Evolutionary conservation across 1,140 invertebrate genomes (phyloP), one percentile per base, ranked within the genome.

Genomic region (Danaus plexippus): DNA sequence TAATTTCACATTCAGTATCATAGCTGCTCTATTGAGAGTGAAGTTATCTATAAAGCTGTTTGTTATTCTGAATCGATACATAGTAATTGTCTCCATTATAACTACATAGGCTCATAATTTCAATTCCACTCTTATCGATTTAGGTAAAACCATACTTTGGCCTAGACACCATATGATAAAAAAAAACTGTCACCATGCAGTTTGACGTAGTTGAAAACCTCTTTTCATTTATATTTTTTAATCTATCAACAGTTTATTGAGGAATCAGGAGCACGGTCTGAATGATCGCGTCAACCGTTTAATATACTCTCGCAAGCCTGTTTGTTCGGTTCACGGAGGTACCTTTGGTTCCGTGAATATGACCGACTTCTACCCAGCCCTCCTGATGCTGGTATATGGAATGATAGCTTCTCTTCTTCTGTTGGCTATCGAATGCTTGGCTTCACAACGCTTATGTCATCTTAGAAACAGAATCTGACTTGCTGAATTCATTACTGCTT

Each of bases 241-340:
- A 12, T 8, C 15, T 10, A 67, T 59, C 47, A 49, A 9, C 71
- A 92, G 90, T 40, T 78, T 89, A 42, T 67, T 87, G 42, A 79
- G 86, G 64, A 73, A 91, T n/a, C 73, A 79, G 46, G 91, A 92
- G 66, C 88, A 85, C 12, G 91, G 91, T 9, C 63, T 92, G 1
- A 88, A 89, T 58, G 63, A 71, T 40, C 80, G 90, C 10, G 89
- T 88, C 54, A 87, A 89, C 40, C 71, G 68, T 18, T 64, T 87
- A 43, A 73, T 90, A 11, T 92, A 89, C 63, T 87, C 88, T 0
- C 86, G 84, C 53, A 91, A 90, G 69, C 91, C 91, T 2, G 46
- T 66, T 3, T 92, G 91, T 60, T 63, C 59, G 1, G 78, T 74
- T 0, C 70, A 69, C 1, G 83, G 86, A 7, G 75, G 77, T 1